Evolutionary conservation across 1,140 invertebrate genomes (phyloP).

Genomic region (Diuraphis noxia): DNA sequence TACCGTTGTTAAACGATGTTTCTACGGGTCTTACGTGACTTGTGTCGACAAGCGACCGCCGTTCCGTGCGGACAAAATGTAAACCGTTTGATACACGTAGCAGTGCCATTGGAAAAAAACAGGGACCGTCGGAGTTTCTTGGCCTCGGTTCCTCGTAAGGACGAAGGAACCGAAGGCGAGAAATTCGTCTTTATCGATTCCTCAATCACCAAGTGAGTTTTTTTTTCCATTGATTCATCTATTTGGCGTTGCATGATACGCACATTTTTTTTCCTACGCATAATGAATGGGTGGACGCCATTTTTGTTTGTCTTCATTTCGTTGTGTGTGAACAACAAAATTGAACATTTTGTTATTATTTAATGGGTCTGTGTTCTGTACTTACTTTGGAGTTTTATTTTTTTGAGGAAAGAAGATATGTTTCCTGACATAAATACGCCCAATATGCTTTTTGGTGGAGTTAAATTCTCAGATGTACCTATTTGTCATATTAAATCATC

Average conservation of each 20-base stretch:
- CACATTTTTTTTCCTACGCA: background rate
- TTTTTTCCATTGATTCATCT: background rate
- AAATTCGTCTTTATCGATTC: slow-evolving; percentile 66
- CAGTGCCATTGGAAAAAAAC: slow-evolving; percentile 19
- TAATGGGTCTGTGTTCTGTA: background rate
- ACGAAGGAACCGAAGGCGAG: slow-evolving; percentile 74
- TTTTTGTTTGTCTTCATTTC: background rate
- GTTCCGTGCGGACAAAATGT: background rate
- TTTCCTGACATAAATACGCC: slow-evolving; percentile 77
- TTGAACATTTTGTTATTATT: background rate
- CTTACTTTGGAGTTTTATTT: slow-evolving; percentile 54
- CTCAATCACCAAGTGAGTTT: slow-evolving; percentile 41
- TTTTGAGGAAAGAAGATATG: slow-evolving; percentile 68
- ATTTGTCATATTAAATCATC: slow-evolving; percentile 79
- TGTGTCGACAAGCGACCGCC: background rate
- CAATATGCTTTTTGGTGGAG: slow-evolving; percentile 74
- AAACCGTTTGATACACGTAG: slow-evolving; percentile 1
- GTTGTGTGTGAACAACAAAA: background rate
- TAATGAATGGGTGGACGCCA: slow-evolving; percentile 29
- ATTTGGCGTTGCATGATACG: background rate
- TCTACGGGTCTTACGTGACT: background rate
- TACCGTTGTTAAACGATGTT: background rate
- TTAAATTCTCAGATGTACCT: slow-evolving; percentile 77
- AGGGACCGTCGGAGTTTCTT: slow-evolving; percentile 50
- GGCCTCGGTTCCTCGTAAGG: slow-evolving; percentile 56